Evolutionary conservation across 2,797 vertebrate genomes (phyloP).

Genomic region (Pelobates cultripes): DNA sequence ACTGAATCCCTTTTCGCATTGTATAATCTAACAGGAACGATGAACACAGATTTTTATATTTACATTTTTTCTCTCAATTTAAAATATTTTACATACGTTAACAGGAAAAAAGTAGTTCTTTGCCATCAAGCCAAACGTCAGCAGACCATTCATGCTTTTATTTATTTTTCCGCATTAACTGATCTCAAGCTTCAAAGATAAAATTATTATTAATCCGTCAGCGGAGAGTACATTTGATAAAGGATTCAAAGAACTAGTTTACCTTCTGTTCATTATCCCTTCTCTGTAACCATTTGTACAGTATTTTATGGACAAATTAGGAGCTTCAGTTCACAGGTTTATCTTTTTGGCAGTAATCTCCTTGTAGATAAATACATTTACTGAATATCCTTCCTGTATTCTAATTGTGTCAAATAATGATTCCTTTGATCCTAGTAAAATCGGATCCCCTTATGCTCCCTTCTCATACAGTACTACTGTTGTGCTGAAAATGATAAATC

Average conservation of each 20-base stretch:
- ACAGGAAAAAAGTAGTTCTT: constrained; percentile 7
- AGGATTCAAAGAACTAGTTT: constrained; percentile 36
- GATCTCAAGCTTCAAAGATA: constrained; percentile 39
- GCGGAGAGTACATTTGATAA: constrained; percentile 37
- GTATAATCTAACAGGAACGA: too few relatives aligned
- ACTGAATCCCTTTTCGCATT: too few relatives aligned
- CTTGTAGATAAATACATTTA: constrained; percentile 49
- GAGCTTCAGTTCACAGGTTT: constrained; percentile 50
- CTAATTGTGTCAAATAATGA: constrained; percentile 52
- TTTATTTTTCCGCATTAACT: constrained; percentile 22
- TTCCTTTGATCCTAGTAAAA: constrained; percentile 52
- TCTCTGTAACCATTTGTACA: constrained; percentile 44
- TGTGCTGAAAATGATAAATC: constrained; percentile 19
- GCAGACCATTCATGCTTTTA: constrained; percentile 19
- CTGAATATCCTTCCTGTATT: constrained; percentile 55
- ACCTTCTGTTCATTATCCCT: constrained; percentile 24
- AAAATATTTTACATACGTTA: neutral
- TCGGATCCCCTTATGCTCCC: neutral
- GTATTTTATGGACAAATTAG: constrained; percentile 52
- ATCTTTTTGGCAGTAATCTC: constrained; percentile 47
- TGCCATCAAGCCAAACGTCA: constrained; percentile 6
- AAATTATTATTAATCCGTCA: constrained; percentile 40
- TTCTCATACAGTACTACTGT: constrained; percentile 43
- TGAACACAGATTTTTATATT: too few relatives aligned
- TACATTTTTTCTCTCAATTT: too few relatives aligned